Percentiles rank a stretch among this genome's conserved stretches.
Conservation (phyloP, 2,113 vertebrate genomes). For the Amia ocellicauda region DNA sequence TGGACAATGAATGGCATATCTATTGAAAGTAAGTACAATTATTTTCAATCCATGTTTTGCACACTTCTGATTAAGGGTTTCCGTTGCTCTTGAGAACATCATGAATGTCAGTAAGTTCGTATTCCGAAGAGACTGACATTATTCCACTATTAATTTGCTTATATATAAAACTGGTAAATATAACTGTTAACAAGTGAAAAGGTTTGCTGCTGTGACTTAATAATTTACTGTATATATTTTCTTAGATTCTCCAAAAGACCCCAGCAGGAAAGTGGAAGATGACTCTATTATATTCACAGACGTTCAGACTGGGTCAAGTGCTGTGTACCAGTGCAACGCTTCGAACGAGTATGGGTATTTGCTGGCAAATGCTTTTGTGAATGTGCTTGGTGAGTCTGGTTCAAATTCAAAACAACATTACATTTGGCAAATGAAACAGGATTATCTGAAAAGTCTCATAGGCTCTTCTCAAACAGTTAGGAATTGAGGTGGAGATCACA, state of each 20-base stretch:
- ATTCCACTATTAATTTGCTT: too few species aligned
- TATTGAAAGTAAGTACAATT: slow-evolving; percentile 77
- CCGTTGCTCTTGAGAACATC: too few species aligned
- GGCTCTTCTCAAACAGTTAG: too few species aligned
- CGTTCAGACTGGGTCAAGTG: slow-evolving; percentile 83
- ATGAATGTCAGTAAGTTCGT: not conserved
- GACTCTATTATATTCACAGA: slow-evolving; percentile 88
- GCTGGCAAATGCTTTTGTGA: slow-evolving; percentile 91
- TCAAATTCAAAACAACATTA: not conserved
- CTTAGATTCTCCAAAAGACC: slow-evolving; percentile 82
- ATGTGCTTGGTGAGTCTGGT: slow-evolving; percentile 82
- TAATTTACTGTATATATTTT: slow-evolving; percentile 1
- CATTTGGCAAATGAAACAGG: too few species aligned
- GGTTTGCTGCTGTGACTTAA: too few species aligned
- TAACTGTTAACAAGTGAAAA: too few species aligned
- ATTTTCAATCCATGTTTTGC: too few species aligned
- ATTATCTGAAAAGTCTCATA: too few species aligned
- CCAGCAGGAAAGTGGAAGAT: slow-evolving; percentile 83
- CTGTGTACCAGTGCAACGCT: slow-evolving; percentile 93
- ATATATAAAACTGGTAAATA: too few species aligned
- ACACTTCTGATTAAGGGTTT: too few species aligned
- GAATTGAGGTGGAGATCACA: too few species aligned
- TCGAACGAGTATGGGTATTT: slow-evolving; percentile 92
- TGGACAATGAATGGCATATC: slow-evolving; percentile 87
- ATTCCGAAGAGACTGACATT: too few species aligned